Evolutionary conservation across 2,888 invertebrate species (phyloP), one percentile per base, ranked within the genome.

Genomic region (Rosalia funebris): DNA sequence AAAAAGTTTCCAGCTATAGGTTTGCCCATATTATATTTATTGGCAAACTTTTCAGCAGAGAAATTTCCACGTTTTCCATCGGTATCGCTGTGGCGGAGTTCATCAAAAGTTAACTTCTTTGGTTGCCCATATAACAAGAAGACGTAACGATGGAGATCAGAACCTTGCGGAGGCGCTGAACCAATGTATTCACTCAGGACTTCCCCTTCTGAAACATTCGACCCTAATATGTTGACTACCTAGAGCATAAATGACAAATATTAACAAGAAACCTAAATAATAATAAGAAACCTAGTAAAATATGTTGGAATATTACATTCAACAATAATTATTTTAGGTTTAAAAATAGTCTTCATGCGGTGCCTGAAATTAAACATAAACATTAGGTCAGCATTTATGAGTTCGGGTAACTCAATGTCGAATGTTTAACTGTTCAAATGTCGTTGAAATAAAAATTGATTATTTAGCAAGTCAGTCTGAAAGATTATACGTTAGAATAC

Each of bases 91-190:
- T 84, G 76, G 62, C 83, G 83, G 31, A 71, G 62, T 61, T 76
- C 77, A 17, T 68, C 65, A 48, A 77, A 75, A 2, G 54, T 54
- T 1, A 88, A 58, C 69, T 86, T 85, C 9, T 79, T 80, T 0
- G 83, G 82, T 72, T 93, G 93, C 73, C 90, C 87, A 81, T 86
- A 93, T 5, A 90, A 74, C 47, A 91, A 74, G 78, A 88, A 89
- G 10, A 90, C 85, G 72, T 91, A 92, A 12, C 91, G 86, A 79
- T 91, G 91, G 11, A 90, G 80, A 7, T 89, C 90, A 20, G 89
- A 88, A 44, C 85, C 88, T 79, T 88, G 85, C 9, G 91, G 91
- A n/a, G 91, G 91, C 1, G 89, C 91, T 34, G 87, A 82, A 15
- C 88, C 88, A 45, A 82, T 71, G 73, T 91, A 92, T 62, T 87